Conservation (phyloP, 2,113 vertebrate species). For the Lophius piscatorius region DNA sequence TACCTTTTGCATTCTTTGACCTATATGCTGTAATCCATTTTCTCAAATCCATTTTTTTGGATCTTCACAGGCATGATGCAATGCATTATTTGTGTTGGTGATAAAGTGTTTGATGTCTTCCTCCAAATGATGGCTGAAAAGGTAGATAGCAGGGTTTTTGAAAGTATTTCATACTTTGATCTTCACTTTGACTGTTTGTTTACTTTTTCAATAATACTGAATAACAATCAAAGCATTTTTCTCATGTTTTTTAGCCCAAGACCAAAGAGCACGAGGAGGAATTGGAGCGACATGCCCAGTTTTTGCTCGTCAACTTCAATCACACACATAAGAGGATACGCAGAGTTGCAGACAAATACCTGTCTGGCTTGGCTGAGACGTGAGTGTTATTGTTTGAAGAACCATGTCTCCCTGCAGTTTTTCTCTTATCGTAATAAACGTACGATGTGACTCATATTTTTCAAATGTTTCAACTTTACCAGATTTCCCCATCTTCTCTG, state of each 20-base stretch:
- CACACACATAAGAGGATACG: constrained; percentile 97
- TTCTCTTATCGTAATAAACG: background rate
- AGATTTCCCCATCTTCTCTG: constrained; percentile 97
- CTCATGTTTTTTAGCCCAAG: constrained; percentile 84
- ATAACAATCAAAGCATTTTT: background rate
- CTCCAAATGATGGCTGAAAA: constrained; percentile 97
- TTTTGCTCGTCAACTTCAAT: constrained; percentile 95
- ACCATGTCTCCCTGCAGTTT: background rate
- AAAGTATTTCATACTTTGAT: background rate
- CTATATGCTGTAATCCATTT: background rate
- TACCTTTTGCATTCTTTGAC: background rate
- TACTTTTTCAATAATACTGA: background rate
- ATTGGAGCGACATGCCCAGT: constrained; percentile 93
- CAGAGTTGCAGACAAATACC: constrained; percentile 95
- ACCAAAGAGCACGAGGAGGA: constrained; percentile 96
- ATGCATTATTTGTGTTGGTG: constrained; percentile 94
- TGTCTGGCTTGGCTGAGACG: constrained; percentile 96
- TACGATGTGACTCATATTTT: background rate
- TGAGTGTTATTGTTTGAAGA: constrained; percentile 69
- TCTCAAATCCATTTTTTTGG: background rate
- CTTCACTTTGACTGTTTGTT: background rate
- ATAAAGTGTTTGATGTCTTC: constrained; percentile 97
- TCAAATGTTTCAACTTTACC: constrained; percentile 1
- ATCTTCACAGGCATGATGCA: constrained; percentile 92
- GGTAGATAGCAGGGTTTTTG: constrained; percentile 69